These are phyloP conservation scores for Cydia fagiglandana DNA, from an alignment of 1,140 invertebrate genomes.

Conservation along the genomic window DNA sequence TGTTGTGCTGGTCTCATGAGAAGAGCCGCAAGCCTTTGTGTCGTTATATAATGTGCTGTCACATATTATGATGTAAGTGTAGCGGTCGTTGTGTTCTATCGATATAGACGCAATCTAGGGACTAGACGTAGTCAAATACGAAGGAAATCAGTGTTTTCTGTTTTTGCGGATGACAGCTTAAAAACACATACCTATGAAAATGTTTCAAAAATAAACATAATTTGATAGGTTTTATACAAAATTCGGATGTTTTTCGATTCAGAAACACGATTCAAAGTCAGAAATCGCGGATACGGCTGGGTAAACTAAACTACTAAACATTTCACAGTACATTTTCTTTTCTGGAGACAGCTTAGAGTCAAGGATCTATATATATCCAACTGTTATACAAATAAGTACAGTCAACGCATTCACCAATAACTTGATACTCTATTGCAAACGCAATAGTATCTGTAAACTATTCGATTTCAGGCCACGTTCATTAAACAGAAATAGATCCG, in stretches of 20 bases:
- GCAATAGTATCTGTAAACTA: neutral
- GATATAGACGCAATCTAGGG: neutral
- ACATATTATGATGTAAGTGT: constrained; percentile 6
- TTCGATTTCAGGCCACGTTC: neutral
- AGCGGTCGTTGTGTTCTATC: neutral
- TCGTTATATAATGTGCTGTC: constrained; percentile 11
- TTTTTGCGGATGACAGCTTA: too few relatives aligned
- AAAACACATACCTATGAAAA: too few relatives aligned
- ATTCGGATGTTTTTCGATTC: too few relatives aligned
- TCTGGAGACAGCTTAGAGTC: too few relatives aligned
- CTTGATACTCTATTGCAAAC: neutral
- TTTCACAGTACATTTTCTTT: too few relatives aligned
- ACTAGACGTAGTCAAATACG: neutral
- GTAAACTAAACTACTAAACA: too few relatives aligned
- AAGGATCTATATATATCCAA: neutral
- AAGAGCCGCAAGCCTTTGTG: constrained; percentile 19
- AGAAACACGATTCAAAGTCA: too few relatives aligned
- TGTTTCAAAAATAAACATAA: too few relatives aligned
- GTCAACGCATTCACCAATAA: neutral
- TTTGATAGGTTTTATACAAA: too few relatives aligned
- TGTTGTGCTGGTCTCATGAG: constrained; percentile 13
- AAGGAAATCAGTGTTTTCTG: too few relatives aligned
- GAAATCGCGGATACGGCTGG: too few relatives aligned
- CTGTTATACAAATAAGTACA: neutral
- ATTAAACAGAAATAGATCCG: constrained; percentile 6